Evolutionary conservation across 2,888 invertebrate species (phyloP), one percentile per base, ranked within the genome.

Genomic region (Baronia brevicornis): DNA sequence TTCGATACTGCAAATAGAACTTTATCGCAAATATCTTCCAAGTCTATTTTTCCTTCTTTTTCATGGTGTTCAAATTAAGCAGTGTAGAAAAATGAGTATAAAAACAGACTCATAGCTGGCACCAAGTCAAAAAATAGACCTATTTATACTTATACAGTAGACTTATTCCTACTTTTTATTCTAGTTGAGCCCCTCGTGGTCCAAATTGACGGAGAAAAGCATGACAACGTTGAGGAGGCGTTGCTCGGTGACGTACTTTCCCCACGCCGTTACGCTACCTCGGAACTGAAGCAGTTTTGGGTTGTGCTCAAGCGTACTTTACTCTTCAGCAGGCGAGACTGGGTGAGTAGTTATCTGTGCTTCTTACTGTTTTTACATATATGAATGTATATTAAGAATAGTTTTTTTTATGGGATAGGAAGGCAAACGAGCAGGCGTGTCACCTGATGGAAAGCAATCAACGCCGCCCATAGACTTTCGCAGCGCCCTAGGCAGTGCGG

Each of bases 261-360:
- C 0, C 91, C 92, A 3, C 87, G 87, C 14, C 86, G 94, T 29
- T 95, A 95, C 68, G 92, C 94, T n/a, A 94, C 90, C 0, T 91
- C 93, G 0, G 94, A 94, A 58, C 79, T 90, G 17, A 88, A 87
- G 44, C 95, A 96, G 71, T 96, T 96, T 68, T 91, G 93, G 88
- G 91, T 97, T 31, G 92, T 98, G 32, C 86, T 97, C 38, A 93
- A 92, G 57, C 84, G 95, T 53, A 93, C 95, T 0, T 64, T 95
- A 42, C 85, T 95, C 4, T 95, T 95, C 85, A 95, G 94, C 56
- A 87, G 91, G 60, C 85, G 95, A 62, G 95, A 95, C 85, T 95
- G 95, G 95, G 95, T 95, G 73, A 80, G 84, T 60, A 12, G 5
- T 6, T n/a, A 1, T 4, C 3, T 1, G 9, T 5, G 13, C 10